Evolutionary conservation across 1,140 invertebrate genomes (phyloP).

Genomic region (Lycorma delicatula): DNA sequence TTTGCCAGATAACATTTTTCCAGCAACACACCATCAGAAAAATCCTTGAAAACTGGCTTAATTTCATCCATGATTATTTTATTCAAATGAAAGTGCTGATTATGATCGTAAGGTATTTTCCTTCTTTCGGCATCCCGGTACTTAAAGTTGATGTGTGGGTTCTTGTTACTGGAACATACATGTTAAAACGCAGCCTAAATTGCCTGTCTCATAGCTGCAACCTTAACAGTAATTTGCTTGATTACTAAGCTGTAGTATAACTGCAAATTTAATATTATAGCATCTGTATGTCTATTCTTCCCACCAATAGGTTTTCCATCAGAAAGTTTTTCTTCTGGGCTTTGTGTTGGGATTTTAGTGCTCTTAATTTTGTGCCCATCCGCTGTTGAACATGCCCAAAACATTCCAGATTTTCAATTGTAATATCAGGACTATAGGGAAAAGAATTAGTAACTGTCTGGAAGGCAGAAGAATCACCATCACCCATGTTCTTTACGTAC

Average conservation of each 20-base stretch:
- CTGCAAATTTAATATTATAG: conserved; percentile 2
- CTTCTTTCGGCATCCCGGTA: conserved; percentile 29
- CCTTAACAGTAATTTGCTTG: background rate
- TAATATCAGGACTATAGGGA: conserved; percentile 12
- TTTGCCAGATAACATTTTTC: conserved; percentile 3
- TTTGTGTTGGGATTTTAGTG: conserved; percentile 4
- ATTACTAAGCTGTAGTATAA: conserved; percentile 5
- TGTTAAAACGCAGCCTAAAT: conserved; percentile 18
- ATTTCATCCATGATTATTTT: conserved; percentile 14
- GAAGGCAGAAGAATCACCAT: conserved; percentile 20
- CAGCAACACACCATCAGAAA: conserved; percentile 10
- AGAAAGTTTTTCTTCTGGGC: background rate
- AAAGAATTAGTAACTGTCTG: background rate
- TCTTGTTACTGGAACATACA: conserved; percentile 4
- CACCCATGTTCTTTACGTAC: conserved; percentile 22
- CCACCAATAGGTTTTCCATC: conserved; percentile 3
- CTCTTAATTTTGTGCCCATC: background rate
- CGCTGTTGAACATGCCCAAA: conserved; percentile 16
- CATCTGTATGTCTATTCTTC: conserved; percentile 7
- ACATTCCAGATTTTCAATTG: conserved; percentile 17
- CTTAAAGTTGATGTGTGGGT: conserved; percentile 21
- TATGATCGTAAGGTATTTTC: background rate
- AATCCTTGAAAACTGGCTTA: conserved; percentile 21
- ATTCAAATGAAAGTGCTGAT: background rate
- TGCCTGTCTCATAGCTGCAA: conserved; percentile 14